Percentiles rank a stretch among this genome's conserved stretches.
Conservation (phyloP, 2,113 vertebrate genomes). For the Drymodes brunneopygia region DNA sequence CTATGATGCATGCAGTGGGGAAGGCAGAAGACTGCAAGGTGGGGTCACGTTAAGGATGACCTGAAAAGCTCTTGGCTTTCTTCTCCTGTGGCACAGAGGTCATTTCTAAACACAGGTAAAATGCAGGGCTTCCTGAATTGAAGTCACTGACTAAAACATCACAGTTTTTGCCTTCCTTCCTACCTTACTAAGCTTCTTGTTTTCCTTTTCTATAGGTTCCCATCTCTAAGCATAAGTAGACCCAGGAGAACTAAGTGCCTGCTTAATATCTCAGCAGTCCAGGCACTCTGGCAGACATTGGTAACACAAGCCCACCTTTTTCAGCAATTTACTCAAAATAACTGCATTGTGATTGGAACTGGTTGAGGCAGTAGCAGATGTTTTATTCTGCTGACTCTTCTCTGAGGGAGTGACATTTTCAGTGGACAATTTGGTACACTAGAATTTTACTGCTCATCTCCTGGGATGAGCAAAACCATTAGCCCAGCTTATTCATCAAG, state of each 20-base stretch:
- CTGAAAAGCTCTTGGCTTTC: neutral
- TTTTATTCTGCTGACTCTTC: neutral
- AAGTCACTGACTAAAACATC: neutral
- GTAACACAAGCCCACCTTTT: neutral
- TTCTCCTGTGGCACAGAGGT: neutral
- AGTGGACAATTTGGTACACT: neutral
- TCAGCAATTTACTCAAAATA: neutral
- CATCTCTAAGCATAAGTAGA: neutral
- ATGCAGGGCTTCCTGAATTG: neutral
- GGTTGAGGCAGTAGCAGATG: neutral
- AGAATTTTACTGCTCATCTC: neutral
- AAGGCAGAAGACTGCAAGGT: neutral
- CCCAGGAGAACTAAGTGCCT: neutral
- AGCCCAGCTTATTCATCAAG: neutral
- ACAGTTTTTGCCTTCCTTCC: neutral
- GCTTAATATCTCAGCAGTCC: neutral
- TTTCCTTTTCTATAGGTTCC: neutral
- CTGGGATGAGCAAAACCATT: neutral
- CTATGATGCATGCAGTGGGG: neutral
- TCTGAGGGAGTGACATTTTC: neutral
- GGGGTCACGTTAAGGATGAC: neutral
- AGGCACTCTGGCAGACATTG: neutral
- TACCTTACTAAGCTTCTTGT: neutral
- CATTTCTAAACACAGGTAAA: neutral
- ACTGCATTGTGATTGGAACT: neutral